Evolutionary conservation across 1,140 invertebrate species (phyloP).

Genomic region (Tetramorium alpestre): DNA sequence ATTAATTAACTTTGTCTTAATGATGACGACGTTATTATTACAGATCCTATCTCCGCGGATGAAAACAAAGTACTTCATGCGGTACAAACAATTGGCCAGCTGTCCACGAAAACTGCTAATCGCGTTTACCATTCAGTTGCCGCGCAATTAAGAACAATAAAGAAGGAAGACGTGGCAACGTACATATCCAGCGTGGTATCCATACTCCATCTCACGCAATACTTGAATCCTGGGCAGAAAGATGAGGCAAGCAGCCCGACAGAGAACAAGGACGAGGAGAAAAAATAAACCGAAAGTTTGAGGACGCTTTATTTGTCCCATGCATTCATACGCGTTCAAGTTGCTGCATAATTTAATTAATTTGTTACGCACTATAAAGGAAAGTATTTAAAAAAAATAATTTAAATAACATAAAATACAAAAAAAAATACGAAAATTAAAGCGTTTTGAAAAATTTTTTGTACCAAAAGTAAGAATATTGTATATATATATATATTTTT

Average conservation of each 20-base stretch:
- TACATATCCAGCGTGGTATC: slow-evolving; percentile 89
- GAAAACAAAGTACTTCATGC: slow-evolving; percentile 90
- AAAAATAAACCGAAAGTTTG: slow-evolving; percentile 11
- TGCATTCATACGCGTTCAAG: neutral
- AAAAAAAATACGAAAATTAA: neutral
- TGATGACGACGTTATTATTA: slow-evolving; percentile 33
- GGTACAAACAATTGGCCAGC: slow-evolving; percentile 90
- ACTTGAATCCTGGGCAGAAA: slow-evolving; percentile 83
- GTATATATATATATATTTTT: neutral
- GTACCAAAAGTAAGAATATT: neutral
- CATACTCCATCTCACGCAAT: slow-evolving; percentile 88
- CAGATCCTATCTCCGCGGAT: slow-evolving; percentile 87
- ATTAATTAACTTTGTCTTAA: neutral
- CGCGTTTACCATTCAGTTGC: slow-evolving; percentile 90
- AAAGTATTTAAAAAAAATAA: neutral
- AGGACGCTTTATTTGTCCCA: neutral
- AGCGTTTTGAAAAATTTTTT: neutral
- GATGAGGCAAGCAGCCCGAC: neutral
- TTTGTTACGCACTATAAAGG: neutral
- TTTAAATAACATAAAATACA: neutral
- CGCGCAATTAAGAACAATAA: slow-evolving; percentile 88
- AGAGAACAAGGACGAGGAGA: neutral
- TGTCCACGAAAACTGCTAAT: slow-evolving; percentile 90
- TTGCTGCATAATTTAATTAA: neutral
- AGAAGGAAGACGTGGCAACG: slow-evolving; percentile 88